Evolutionary conservation across 1,140 invertebrate species (phyloP).

Genomic region (Contarinia nasturtii): DNA sequence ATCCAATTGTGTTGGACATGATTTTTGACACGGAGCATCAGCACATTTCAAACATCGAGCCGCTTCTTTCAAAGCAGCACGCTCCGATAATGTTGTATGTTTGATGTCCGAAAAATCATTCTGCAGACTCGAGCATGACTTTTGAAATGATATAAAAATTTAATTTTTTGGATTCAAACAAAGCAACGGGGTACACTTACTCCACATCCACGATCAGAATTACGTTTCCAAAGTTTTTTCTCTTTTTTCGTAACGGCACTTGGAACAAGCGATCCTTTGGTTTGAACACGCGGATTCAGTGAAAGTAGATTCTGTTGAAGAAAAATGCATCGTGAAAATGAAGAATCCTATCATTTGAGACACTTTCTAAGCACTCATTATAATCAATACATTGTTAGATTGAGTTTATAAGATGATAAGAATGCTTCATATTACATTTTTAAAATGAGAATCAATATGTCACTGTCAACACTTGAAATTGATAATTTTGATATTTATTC

Average conservation of each 20-base stretch:
- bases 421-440: no score
- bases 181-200: slow-evolving; percentile 33
- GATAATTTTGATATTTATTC: no score
- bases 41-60: slow-evolving; percentile 89
- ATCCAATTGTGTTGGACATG: slow-evolving; percentile 92
- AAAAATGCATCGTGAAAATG: background rate
- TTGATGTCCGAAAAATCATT: slow-evolving; percentile 97
- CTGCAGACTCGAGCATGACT: slow-evolving; percentile 49
- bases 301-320: slow-evolving; percentile 55
- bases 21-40: slow-evolving; percentile 96
- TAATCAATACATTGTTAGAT: no score
- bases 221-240: slow-evolving; percentile 91
- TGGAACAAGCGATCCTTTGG: slow-evolving; percentile 55
- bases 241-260: slow-evolving; percentile 66
- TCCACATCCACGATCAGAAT: slow-evolving; percentile 61
- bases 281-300: slow-evolving; percentile 66
- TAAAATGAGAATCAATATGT: no score
- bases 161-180: slow-evolving; percentile 2
- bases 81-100: slow-evolving; percentile 87
- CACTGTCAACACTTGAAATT: no score
- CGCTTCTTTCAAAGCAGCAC: slow-evolving; percentile 80
- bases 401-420: no score
- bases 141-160: slow-evolving; percentile 7
- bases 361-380: no score
- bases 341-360: no score